phyloP scores from a whole-genome alignment of 2,113 vertebrate species.

The Cnemophilus loriae region DNA sequence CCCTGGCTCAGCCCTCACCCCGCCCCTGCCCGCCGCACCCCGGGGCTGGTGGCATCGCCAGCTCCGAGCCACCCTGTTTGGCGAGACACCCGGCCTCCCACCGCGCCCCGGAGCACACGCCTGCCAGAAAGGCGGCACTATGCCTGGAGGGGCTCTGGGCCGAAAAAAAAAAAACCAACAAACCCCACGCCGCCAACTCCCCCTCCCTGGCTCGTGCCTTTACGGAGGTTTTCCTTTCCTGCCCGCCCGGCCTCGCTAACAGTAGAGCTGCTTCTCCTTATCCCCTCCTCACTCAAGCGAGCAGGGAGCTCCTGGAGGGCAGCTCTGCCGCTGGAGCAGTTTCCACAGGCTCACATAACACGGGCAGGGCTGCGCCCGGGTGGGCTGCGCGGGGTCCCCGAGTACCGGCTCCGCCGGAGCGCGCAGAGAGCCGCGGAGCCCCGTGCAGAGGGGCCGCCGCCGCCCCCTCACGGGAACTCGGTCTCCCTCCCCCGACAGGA shows the following conservation, averaged over 20 bases:
- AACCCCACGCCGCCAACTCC: too few species aligned
- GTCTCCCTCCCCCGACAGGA: accelerated
- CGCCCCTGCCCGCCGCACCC: background rate
- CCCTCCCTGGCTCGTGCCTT: too few species aligned
- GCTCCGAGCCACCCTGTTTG: background rate
- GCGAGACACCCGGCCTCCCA: background rate
- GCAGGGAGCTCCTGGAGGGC: background rate
- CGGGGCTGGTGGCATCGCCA: accelerated
- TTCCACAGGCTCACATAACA: accelerated
- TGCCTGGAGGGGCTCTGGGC: background rate
- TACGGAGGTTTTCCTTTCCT: too few species aligned
- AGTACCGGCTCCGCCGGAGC: background rate
- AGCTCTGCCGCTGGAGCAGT: background rate
- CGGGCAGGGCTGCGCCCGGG: background rate
- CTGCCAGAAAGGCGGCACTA: background rate
- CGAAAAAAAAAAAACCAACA: background rate
- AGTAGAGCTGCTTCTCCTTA: background rate
- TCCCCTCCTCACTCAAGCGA: accelerated
- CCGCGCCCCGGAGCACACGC: background rate
- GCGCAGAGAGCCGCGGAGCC: background rate
- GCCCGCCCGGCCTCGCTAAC: too few species aligned
- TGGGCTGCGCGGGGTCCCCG: background rate
- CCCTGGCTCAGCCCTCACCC: accelerated
- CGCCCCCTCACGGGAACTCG: background rate
- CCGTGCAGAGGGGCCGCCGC: background rate